Conservation (phyloP, 2,113 vertebrate genomes). For the Phylloscopus trochiloides region DNA sequence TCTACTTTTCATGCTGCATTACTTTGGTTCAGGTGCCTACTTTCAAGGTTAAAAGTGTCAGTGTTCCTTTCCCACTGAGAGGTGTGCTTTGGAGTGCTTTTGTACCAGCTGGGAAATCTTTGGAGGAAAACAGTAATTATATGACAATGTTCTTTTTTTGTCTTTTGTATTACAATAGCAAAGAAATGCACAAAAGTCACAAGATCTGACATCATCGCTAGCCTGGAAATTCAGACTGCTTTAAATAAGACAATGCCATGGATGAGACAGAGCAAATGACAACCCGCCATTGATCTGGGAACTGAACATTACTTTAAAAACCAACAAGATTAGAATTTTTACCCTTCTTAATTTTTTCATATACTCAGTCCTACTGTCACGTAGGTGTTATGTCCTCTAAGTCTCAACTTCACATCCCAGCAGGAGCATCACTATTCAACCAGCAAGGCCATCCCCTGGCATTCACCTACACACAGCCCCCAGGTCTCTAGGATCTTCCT, state of each 20-base stretch:
- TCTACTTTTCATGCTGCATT: neutral
- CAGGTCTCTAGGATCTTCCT: neutral
- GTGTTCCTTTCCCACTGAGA: neutral
- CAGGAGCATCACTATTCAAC: neutral
- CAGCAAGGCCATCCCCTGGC: neutral
- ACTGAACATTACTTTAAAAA: neutral
- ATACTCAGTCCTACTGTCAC: neutral
- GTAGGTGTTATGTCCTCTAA: neutral
- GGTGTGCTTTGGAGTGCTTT: neutral
- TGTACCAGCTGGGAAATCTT: neutral
- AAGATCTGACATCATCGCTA: neutral
- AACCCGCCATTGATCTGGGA: neutral
- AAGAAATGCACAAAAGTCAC: neutral
- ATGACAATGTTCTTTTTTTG: neutral
- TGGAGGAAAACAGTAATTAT: neutral
- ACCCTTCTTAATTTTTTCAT: neutral
- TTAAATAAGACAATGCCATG: neutral
- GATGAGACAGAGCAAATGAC: neutral
- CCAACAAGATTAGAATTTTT: neutral
- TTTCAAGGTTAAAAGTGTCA: neutral
- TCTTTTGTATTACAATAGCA: neutral
- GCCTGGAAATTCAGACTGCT: neutral
- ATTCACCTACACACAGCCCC: neutral
- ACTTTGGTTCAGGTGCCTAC: neutral
- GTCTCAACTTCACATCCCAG: neutral